These are phyloP conservation scores for Petroica traversi DNA, from an alignment of 2,113 vertebrate species.

Conservation along the genomic window DNA sequence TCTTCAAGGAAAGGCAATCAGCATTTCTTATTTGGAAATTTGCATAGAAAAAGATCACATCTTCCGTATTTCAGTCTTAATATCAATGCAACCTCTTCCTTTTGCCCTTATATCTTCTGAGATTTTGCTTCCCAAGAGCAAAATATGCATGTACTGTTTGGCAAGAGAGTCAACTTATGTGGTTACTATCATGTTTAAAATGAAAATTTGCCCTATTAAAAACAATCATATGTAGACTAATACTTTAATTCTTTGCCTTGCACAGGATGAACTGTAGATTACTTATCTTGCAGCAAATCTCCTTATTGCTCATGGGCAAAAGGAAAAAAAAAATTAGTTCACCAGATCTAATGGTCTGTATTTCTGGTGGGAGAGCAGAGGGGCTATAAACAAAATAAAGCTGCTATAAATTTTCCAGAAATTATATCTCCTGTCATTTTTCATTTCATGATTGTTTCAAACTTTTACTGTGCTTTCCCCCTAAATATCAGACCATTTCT, in stretches of 20 bases:
- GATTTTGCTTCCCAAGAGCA: neutral
- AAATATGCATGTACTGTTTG: neutral
- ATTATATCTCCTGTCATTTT: neutral
- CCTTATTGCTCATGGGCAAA: neutral
- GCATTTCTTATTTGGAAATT: neutral
- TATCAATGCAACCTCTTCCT: neutral
- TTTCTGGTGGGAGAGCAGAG: neutral
- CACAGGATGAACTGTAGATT: neutral
- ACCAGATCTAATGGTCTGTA: neutral
- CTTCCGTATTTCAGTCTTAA: neutral
- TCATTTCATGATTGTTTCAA: neutral
- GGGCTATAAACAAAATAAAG: neutral
- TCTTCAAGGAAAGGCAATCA: neutral
- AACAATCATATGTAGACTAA: neutral
- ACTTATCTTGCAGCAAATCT: neutral
- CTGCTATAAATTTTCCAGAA: neutral
- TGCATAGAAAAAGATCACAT: neutral
- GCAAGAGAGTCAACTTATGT: neutral
- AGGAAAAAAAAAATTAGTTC: neutral
- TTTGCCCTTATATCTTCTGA: neutral
- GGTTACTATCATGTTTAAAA: neutral
- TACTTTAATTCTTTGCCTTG: neutral
- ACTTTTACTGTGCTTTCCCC: neutral
- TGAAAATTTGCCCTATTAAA: neutral
- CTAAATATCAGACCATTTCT: neutral